Evolutionary conservation across 2,113 vertebrate genomes (phyloP), one percentile per base, ranked within the genome.

Genomic region (Triplophysa rosa): DNA sequence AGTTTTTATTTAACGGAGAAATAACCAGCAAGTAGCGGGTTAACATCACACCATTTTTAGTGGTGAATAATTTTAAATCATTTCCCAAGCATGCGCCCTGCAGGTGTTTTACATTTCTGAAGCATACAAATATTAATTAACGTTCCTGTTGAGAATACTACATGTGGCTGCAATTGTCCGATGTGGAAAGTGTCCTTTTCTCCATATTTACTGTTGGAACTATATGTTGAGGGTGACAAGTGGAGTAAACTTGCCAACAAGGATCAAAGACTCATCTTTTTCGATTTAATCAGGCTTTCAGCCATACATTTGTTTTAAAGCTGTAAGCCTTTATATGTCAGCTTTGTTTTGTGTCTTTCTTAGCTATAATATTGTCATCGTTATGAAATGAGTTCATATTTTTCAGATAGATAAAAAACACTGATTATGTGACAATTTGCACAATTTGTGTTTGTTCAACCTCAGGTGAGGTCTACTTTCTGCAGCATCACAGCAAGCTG

Each of bases 381-480:
- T 73, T 73, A 19, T 58, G 6, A 40, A 11, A 19, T 58, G 52
- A 56, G 11, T 10, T 56, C 49, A 12, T 54, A 21, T 70, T 70
- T 29, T 7, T 68, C 10, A n/a, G 17, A 54, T 16, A 29, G 1
- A 21, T 29, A 16, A 29, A 69, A 69, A 69, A 58, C 8, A 24
- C 10, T 12, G 11, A 9, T 2, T 45, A 42, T 42, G n/a, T 42
- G 13, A 73, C 13, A 59, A 42, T n/a, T 40, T 42, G 56, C 19
- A 16, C 21, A 33, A 52, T 16, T 9, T 65, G 45, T 67, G n/a
- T 67, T 21, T 77, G 49, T 19, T 52, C 58, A 75, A 33, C 78
- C 21, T 8, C 82, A 98, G 96, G 97, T 37, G 87, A 65, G 0
- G 93, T 98, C 42, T 98, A 96, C 90, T 96, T 93, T 87, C 77